phyloP scores from a whole-genome alignment of 2,888 invertebrate genomes.

The Plebejus anna region DNA sequence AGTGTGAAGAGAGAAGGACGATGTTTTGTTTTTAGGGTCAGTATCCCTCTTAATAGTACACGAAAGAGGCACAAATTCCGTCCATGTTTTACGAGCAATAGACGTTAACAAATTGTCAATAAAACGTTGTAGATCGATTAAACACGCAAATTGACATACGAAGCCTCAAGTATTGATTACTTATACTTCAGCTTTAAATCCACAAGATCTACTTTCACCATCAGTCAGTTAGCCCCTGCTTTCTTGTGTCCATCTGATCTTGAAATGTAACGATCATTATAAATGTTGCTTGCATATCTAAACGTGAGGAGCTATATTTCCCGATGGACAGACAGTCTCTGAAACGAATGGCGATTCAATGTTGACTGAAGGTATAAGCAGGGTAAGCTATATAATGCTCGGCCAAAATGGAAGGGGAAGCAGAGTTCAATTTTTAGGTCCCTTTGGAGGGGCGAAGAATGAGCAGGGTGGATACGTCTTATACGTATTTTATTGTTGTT shows the following conservation, averaged over 20 bases:
- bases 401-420: neutral
- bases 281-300: conserved; percentile 10
- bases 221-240: neutral
- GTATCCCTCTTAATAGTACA: too few species aligned
- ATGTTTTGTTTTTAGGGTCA: too few species aligned
- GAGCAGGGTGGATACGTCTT: too few species aligned
- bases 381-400: neutral
- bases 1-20: too few species aligned
- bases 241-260: conserved; percentile 29
- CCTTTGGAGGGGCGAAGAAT: neutral
- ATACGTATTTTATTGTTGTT: too few species aligned
- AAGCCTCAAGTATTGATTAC: conserved; percentile 17
- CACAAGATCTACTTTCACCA: conserved; percentile 23
- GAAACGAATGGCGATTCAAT: neutral
- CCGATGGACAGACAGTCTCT: neutral
- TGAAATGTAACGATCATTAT: conserved; percentile 24
- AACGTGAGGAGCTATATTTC: neutral
- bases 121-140: neutral
- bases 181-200: conserved; percentile 1
- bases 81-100: neutral
- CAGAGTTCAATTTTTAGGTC: neutral
- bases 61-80: neutral
- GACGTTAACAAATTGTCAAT: neutral
- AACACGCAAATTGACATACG: conserved; percentile 15
- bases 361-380: neutral